These are phyloP conservation scores for Butastur rufipennis DNA, from an alignment of 2,113 vertebrate genomes.

Conservation along the genomic window DNA sequence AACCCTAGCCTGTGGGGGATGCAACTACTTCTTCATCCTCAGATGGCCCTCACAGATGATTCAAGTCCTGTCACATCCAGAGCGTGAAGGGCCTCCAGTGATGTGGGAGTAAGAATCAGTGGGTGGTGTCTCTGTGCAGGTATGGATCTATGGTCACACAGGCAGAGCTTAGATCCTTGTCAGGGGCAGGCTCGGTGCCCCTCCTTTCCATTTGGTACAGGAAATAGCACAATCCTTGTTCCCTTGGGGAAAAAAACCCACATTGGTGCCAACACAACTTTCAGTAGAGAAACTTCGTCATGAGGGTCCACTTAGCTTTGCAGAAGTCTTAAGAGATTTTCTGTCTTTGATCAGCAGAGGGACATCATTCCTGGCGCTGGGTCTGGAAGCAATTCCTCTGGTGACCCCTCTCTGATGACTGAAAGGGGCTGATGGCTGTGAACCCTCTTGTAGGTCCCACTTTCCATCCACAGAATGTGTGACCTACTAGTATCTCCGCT, in stretches of 20 bases:
- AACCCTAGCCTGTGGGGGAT: not conserved
- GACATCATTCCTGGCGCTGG: not conserved
- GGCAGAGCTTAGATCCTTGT: not conserved
- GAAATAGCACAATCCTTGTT: not conserved
- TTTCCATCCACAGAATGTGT: not conserved
- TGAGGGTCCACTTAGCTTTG: not conserved
- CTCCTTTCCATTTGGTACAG: not conserved
- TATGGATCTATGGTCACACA: not conserved
- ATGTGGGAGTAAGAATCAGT: not conserved
- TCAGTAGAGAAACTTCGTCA: not conserved
- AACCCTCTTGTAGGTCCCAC: not conserved
- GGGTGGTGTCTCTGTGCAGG: not conserved
- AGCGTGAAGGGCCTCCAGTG: accelerated
- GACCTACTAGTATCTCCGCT: not conserved
- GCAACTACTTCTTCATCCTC: not conserved
- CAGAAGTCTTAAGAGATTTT: not conserved
- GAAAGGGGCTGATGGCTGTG: not conserved
- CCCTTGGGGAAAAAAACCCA: not conserved
- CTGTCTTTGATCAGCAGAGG: not conserved
- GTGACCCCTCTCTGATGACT: not conserved
- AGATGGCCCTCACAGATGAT: not conserved
- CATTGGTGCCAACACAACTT: not conserved
- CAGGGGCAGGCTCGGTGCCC: not conserved
- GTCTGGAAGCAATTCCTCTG: not conserved
- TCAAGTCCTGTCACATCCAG: not conserved